phyloP scores from a whole-genome alignment of 35 echinoderm and acorn worm genomes.

The Holothuria glaberrima region DNA sequence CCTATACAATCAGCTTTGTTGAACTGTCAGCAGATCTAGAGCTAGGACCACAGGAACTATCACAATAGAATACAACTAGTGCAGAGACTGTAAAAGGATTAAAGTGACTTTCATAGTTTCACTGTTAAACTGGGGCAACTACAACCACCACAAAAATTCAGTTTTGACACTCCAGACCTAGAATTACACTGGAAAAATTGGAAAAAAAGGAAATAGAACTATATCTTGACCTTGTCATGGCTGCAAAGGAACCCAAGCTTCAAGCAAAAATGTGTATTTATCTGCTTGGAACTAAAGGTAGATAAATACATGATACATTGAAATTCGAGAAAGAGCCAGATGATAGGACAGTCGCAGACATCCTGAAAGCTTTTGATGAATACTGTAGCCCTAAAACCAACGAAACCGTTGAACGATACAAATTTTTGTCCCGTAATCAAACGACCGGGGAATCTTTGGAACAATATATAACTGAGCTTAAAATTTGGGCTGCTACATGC shows the following conservation, averaged over 20 bases:
- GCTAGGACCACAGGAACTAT: conserved; percentile 32
- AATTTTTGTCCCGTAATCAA: conserved; percentile 34
- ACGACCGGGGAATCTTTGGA: conserved; percentile 26
- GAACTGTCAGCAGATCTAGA: neutral
- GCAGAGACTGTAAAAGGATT: neutral
- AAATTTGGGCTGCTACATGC: conserved; percentile 39
- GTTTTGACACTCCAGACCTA: conserved; percentile 42
- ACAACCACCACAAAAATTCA: conserved; percentile 40
- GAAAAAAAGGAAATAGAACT: conserved; percentile 34
- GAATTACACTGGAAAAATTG: conserved; percentile 9
- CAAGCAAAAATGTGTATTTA: conserved; percentile 36
- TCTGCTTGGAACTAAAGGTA: conserved; percentile 39
- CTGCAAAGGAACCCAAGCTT: neutral
- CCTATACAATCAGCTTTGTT: neutral
- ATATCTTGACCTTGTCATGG: conserved; percentile 1
- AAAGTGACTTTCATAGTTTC: conserved; percentile 42
- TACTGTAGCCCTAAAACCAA: conserved; percentile 46
- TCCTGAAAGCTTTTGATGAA: conserved; percentile 16
- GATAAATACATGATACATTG: conserved; percentile 16
- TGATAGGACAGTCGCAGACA: conserved; percentile 26
- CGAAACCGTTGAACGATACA: conserved; percentile 46
- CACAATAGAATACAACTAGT: conserved; percentile 6
- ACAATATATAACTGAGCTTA: conserved; percentile 26
- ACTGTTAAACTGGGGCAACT: conserved; percentile 11
- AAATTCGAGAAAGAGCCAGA: neutral